Conservation (phyloP, 2,888 invertebrate genomes). For the Cosmorhoe ocellata region DNA sequence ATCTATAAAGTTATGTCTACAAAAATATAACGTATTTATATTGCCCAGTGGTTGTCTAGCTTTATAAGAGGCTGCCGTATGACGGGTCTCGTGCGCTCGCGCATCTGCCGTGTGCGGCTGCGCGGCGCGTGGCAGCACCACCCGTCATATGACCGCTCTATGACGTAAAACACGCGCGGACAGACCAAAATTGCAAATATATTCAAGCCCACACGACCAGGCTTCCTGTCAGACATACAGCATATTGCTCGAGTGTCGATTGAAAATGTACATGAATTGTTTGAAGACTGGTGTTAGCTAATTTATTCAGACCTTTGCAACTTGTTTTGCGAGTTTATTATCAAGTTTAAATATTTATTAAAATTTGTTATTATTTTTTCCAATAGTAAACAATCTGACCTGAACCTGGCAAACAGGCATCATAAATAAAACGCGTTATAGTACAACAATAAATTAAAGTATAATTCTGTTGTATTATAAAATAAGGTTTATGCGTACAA, state of each 20-base stretch:
- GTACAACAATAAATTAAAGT: too few relatives aligned
- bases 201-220: constrained; percentile 26
- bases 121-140: constrained; percentile 46
- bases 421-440: too few relatives aligned
- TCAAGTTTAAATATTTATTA: not conserved
- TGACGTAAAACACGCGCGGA: constrained; percentile 40
- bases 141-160: constrained; percentile 31
- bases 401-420: too few relatives aligned
- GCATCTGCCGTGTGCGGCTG: constrained; percentile 62
- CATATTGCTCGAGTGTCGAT: constrained; percentile 11
- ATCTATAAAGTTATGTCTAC: too few relatives aligned
- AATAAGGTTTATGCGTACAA: too few relatives aligned
- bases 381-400: too few relatives aligned
- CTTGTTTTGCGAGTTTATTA: constrained; percentile 4
- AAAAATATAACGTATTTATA: too few relatives aligned
- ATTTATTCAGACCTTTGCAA: not conserved
- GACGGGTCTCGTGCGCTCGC: constrained; percentile 55
- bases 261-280: constrained; percentile 27
- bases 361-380: too few relatives aligned
- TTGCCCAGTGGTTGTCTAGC: not conserved
- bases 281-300: constrained; percentile 1
- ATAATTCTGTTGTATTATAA: too few relatives aligned
- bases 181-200: constrained; percentile 31
- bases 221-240: constrained; percentile 8
- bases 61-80: constrained; percentile 37